Evolutionary conservation across 2,888 invertebrate genomes (phyloP).

Genomic region (Synergus japonicus): DNA sequence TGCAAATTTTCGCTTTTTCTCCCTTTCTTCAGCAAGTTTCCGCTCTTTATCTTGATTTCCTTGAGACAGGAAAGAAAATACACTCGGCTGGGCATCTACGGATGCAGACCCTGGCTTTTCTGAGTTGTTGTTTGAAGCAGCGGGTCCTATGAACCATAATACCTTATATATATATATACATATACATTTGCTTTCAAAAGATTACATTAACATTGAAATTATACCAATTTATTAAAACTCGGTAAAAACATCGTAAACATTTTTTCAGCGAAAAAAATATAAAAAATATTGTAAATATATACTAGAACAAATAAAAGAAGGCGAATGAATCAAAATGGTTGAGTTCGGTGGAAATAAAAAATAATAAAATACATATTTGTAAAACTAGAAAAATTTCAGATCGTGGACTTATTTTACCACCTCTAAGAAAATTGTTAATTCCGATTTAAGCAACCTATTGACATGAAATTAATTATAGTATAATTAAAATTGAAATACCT

Average conservation of each 20-base stretch:
- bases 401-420: neutral
- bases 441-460: neutral
- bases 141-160: neutral
- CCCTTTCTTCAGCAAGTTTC: conserved; percentile 25
- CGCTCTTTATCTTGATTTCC: neutral
- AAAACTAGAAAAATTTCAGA: neutral
- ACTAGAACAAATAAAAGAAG: neutral
- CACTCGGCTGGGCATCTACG: neutral
- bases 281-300: neutral
- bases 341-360: neutral
- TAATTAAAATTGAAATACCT: neutral
- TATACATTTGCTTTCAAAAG: neutral
- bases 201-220: neutral
- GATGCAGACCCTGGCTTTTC: neutral
- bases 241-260: neutral
- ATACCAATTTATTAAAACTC: neutral
- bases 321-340: neutral
- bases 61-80: neutral
- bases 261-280: neutral
- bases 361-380: neutral
- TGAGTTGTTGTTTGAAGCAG: neutral
- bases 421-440: neutral
- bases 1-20: conserved; percentile 46
- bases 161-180: neutral
- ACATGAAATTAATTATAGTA: neutral